Base-by-base conservation (phyloP, 2,888 invertebrate genomes). In the Pseudoips prasinana region DNA sequence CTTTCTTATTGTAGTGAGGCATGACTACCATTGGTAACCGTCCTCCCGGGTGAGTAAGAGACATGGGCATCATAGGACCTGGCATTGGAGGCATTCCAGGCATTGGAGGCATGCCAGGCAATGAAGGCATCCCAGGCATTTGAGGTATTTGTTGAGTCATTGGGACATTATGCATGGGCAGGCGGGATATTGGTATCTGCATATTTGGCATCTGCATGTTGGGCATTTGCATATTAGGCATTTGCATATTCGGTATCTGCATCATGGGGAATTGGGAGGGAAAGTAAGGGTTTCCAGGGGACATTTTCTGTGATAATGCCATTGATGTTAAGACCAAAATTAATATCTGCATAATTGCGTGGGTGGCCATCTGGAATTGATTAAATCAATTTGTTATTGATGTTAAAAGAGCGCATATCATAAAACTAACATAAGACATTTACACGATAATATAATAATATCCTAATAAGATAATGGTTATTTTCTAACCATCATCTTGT, bases 11-110 rank as follows among this genome's bases (percentile, higher is more conserved):
- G 30, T 73, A 72, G 44, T 67, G 82, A 0, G 86, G 86, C 79
- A 76, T 81, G 0, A 85, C 73, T 0, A 85, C 73, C 19, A 78
- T 65, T 0, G 84, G 83, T 17, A 83, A 40, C 22, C 73, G 70
- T 4, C 58, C 69, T 1, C 67, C 73, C 1, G 53, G 46, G 43
- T 71, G 53, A 0, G 61, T 60, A 8, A 53, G 58, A 1, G 54
- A 45, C 41, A 56, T 51, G 2, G 57, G 52, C 29, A 51, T 32
- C 57, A 73, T 60, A 1, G 60, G 49, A 24, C 56, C n/a, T 46
- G 0, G 48, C 7, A 9, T 7, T 27, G 39, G 35, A 1, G 46
- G 24, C 39, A 53, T 55, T 5, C 50, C 52, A 6, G 53, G 43
- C 8, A 63, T 51, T 5, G 56, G 55, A 7, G 63, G 54, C 25